phyloP scores from a whole-genome alignment of 2,797 vertebrate species.

The Mormyrus proboscirostris region DNA sequence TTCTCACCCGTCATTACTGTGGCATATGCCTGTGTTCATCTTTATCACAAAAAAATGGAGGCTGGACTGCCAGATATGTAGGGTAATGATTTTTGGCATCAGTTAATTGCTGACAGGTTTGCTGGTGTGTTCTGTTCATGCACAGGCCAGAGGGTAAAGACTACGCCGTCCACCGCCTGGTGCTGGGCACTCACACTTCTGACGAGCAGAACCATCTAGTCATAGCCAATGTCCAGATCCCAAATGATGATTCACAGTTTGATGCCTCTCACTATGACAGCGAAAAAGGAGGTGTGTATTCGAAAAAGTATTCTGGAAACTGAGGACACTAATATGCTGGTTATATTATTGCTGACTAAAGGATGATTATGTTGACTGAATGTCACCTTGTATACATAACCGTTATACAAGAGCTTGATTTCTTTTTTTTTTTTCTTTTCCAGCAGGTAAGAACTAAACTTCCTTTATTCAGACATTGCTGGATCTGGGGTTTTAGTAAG shows the following conservation, averaged over 20 bases:
- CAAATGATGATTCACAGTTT: slow-evolving; percentile 85
- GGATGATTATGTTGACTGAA: background rate
- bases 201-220: slow-evolving; percentile 92
- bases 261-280: slow-evolving; percentile 81
- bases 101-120: background rate
- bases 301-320: background rate
- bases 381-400: background rate
- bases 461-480: background rate
- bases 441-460: slow-evolving; percentile 28
- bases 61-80: background rate
- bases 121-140: background rate
- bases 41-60: background rate
- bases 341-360: background rate
- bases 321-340: background rate
- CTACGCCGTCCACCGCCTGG: slow-evolving; percentile 79
- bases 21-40: background rate
- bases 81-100: background rate
- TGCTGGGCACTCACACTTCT: slow-evolving; percentile 69
- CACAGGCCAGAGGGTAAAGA: slow-evolving; percentile 85
- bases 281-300: slow-evolving; percentile 80
- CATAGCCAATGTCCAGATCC: slow-evolving; percentile 86
- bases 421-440: background rate
- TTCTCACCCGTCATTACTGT: background rate
- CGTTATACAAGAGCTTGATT: background rate
- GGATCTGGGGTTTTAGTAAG: background rate